phyloP scores from a whole-genome alignment of 2,888 invertebrate species.

The Cancer borealis region DNA sequence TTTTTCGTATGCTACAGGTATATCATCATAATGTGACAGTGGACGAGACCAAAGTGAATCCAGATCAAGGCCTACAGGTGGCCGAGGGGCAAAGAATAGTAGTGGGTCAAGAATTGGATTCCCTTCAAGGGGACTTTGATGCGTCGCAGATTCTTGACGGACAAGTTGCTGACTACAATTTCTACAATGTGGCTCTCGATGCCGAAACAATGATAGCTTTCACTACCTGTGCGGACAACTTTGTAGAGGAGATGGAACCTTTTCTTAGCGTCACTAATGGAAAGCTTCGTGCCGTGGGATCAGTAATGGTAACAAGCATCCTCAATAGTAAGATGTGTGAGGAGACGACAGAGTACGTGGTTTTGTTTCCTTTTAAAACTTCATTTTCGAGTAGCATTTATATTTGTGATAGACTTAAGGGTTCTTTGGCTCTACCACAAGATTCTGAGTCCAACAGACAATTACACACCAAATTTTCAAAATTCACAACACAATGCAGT shows the following conservation, averaged over 20 bases:
- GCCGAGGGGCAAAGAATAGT: neutral
- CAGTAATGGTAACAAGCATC: neutral
- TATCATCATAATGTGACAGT: neutral
- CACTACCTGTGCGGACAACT: neutral
- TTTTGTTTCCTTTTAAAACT: neutral
- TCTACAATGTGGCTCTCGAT: constrained; percentile 37
- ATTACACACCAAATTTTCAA: neutral
- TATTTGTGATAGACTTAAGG: neutral
- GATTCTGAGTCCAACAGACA: neutral
- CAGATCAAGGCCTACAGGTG: neutral
- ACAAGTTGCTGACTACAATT: constrained; percentile 15
- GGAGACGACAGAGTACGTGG: neutral
- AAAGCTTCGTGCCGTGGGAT: neutral
- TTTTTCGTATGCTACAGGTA: neutral
- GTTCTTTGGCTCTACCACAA: constrained; percentile 11
- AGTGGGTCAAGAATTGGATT: constrained; percentile 38
- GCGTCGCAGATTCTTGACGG: neutral
- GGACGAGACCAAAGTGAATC: neutral
- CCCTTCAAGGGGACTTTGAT: constrained; percentile 21
- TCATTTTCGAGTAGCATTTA: neutral
- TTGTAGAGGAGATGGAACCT: neutral
- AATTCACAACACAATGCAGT: neutral
- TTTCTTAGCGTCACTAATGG: constrained; percentile 18
- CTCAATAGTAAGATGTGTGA: neutral
- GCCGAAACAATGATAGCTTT: constrained; percentile 4